These are phyloP conservation scores for Drosophila putrida DNA, from an alignment of 2,888 invertebrate genomes.

Conservation along the genomic window DNA sequence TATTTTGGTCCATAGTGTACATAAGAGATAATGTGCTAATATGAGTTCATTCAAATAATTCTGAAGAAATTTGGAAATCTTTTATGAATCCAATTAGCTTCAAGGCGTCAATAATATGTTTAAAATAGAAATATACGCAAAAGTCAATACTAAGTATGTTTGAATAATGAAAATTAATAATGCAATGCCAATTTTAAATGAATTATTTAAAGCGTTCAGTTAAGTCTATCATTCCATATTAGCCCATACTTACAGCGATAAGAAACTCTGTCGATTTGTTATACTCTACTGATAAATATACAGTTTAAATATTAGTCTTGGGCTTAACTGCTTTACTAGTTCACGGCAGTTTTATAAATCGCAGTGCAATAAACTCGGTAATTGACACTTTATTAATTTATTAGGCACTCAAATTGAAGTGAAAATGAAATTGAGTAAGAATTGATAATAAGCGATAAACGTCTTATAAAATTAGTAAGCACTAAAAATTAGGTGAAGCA, in stretches of 20 bases:
- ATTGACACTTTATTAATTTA: constrained; percentile 37
- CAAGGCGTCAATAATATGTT: background rate
- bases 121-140: background rate
- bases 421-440: constrained; percentile 25
- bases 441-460: constrained; percentile 7
- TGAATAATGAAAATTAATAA: background rate
- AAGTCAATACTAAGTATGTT: background rate
- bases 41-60: background rate
- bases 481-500: background rate
- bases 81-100: background rate
- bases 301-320: background rate
- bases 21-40: constrained; percentile 1
- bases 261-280: background rate
- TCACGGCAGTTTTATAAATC: constrained; percentile 12
- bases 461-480: background rate
- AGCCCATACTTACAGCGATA: background rate
- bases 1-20: background rate
- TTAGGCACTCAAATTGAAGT: constrained; percentile 18
- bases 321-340: constrained; percentile 3
- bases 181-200: background rate
- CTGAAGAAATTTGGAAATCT: background rate
- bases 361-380: constrained; percentile 10
- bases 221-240: too few relatives aligned
- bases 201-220: background rate
- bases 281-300: too few relatives aligned